Evolutionary conservation across 2,888 invertebrate genomes (phyloP).

Genomic region (Caenorhabditis imperialis): DNA sequence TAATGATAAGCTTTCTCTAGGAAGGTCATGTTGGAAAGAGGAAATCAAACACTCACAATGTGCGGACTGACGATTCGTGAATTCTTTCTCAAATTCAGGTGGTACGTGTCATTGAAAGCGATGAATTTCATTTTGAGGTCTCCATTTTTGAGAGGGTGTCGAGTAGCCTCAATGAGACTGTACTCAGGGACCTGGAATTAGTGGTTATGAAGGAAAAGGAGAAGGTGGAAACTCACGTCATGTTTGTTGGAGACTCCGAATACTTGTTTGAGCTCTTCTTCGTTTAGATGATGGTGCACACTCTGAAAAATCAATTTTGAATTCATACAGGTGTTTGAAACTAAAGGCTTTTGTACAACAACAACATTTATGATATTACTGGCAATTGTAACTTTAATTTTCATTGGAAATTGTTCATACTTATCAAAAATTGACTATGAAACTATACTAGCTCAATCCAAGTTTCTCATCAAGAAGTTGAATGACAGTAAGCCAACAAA

Average conservation of each 20-base stretch:
- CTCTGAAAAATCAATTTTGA: conserved; percentile 59
- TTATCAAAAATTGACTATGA: too few relatives aligned
- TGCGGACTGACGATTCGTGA: conserved; percentile 70
- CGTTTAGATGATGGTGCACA: conserved; percentile 70
- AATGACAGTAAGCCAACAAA: conserved; percentile 14
- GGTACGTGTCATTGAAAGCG: conserved; percentile 74
- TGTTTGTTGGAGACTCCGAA: conserved; percentile 73
- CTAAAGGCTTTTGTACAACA: background rate
- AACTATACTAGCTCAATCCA: too few relatives aligned
- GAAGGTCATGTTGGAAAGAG: conserved; percentile 26
- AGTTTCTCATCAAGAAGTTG: too few relatives aligned
- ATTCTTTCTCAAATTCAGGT: conserved; percentile 69
- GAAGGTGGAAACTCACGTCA: conserved; percentile 43
- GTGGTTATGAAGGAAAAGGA: background rate
- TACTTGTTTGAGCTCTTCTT: conserved; percentile 70
- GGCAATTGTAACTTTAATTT: too few relatives aligned
- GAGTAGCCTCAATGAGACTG: conserved; percentile 44
- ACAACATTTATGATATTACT: background rate
- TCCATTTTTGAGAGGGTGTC: conserved; percentile 44
- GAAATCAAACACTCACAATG: conserved; percentile 49
- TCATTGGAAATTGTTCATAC: too few relatives aligned
- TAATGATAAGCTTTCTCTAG: conserved; percentile 23
- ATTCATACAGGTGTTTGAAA: background rate
- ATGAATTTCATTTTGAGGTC: conserved; percentile 59
- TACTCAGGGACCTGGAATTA: conserved; percentile 57